These are phyloP conservation scores for Brevimyrus niger DNA, from an alignment of 2,113 vertebrate species.

Conservation along the genomic window DNA sequence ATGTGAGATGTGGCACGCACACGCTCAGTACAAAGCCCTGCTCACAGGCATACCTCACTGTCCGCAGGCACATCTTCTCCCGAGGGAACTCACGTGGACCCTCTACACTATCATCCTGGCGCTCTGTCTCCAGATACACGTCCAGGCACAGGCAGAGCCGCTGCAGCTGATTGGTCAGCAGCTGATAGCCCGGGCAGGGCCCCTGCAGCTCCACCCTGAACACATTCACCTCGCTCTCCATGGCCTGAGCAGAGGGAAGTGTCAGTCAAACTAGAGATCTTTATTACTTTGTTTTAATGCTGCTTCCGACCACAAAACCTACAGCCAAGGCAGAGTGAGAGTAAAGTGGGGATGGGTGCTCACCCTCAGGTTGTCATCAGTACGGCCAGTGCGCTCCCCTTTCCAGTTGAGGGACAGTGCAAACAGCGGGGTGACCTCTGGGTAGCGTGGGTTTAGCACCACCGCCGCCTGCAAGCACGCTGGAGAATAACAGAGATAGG, in stretches of 20 bases:
- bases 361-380: conserved; percentile 89
- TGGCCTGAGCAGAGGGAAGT: conserved; percentile 61
- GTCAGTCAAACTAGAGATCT: neutral
- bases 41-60: conserved; percentile 69
- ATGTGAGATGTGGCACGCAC: neutral
- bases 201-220: conserved; percentile 82
- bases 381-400: conserved; percentile 77
- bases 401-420: conserved; percentile 93
- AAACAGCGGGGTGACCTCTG: conserved; percentile 79
- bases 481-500: conserved; percentile 32
- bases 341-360: neutral
- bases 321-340: neutral
- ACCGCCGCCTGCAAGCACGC: conserved; percentile 81
- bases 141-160: conserved; percentile 87
- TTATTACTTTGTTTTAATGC: neutral
- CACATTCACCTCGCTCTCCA: conserved; percentile 91
- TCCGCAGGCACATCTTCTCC: conserved; percentile 95
- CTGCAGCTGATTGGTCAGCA: conserved; percentile 93
- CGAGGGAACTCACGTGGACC: conserved; percentile 91
- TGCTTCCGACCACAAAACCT: neutral
- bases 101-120: conserved; percentile 82
- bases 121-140: conserved; percentile 90
- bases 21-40: neutral
- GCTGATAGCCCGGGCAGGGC: conserved; percentile 78
- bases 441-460: conserved; percentile 84